Evolutionary conservation across 2,797 vertebrate genomes (phyloP), one percentile per base, ranked within the genome.

Genomic region (Lates japonicus): DNA sequence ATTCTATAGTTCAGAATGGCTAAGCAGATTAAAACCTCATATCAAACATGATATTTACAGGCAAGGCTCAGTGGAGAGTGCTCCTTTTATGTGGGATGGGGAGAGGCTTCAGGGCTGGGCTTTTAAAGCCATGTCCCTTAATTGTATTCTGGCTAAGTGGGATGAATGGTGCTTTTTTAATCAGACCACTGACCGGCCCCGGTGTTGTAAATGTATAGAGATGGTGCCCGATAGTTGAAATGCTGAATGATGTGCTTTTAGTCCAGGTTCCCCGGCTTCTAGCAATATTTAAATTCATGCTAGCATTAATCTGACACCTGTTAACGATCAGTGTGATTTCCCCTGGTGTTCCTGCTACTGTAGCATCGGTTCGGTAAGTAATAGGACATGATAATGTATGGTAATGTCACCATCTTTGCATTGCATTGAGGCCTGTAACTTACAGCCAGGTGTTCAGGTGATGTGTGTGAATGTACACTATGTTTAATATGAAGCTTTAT

Each of bases 21-120:
- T 96, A 95, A 96, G 93, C 92, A 95, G 95, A 96, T 96, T 95
- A 95, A 94, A 95, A 95, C 94, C 93, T 94, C 94, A 94, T 96
- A 95, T 95, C 94, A 95, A 94, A 95, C 94, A 94, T 94, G 93
- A 93, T 95, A 93, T 95, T 95, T 96, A 95, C 91, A 92, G 93
- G 92, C 92, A 88, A 91, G 88, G 87, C 94, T 95, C 93, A 90
- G 90, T 92, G 91, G 93, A 95, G 93, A 95, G 93, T 94, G 93
- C 92, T 93, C 91, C 92, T 95, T 93, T 94, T 94, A 94, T 94
- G 91, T 94, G 78, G 80, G 88, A 85, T 90, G 84, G 91, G 84
- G 84, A 83, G 87, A 84, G 88, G 91, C 92, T 93, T 87, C 87
- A 81, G 92, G 93, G 92, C 92, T 90, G 91, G 87, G 91, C 93